Conservation (phyloP, 2,888 invertebrate genomes). For the Leptopilina drosophilae region DNA sequence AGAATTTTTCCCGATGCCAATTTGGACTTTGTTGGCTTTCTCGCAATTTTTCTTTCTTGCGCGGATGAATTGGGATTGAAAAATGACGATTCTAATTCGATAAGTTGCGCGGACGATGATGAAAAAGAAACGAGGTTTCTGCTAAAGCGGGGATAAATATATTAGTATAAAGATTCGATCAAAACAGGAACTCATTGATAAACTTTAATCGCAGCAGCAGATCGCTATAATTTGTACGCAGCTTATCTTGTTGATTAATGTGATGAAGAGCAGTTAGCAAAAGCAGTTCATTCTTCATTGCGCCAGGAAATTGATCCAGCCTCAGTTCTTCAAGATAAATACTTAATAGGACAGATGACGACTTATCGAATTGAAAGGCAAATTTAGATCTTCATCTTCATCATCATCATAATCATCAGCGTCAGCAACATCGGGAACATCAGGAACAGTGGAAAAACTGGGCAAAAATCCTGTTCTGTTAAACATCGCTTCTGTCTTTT, state of each 20-base stretch:
- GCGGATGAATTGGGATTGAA: too few relatives aligned
- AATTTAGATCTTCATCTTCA: constrained; percentile 13
- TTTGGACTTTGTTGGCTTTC: too few relatives aligned
- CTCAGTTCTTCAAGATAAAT: constrained; percentile 26
- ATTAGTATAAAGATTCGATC: constrained; percentile 28
- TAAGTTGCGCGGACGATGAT: background rate
- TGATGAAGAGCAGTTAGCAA: constrained; percentile 36
- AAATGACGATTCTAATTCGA: too few relatives aligned
- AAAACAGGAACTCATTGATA: constrained; percentile 40
- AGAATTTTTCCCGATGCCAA: too few relatives aligned
- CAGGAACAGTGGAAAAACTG: too few relatives aligned
- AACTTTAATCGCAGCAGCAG: constrained; percentile 29
- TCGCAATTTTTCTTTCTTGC: too few relatives aligned
- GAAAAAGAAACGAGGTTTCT: too few relatives aligned
- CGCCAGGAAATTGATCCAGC: constrained; percentile 30
- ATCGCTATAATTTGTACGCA: constrained; percentile 33
- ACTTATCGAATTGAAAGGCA: constrained; percentile 22
- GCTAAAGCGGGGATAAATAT: too few relatives aligned
- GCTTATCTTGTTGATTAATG: constrained; percentile 34
- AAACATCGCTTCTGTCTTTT: too few relatives aligned
- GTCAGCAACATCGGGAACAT: too few relatives aligned
- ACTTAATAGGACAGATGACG: constrained; percentile 34
- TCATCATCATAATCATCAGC: too few relatives aligned
- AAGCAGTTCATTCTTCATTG: constrained; percentile 34
- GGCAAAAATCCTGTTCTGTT: too few relatives aligned